These are phyloP conservation scores for Chloropsis hardwickii DNA, from an alignment of 2,113 vertebrate species.

Conservation along the genomic window DNA sequence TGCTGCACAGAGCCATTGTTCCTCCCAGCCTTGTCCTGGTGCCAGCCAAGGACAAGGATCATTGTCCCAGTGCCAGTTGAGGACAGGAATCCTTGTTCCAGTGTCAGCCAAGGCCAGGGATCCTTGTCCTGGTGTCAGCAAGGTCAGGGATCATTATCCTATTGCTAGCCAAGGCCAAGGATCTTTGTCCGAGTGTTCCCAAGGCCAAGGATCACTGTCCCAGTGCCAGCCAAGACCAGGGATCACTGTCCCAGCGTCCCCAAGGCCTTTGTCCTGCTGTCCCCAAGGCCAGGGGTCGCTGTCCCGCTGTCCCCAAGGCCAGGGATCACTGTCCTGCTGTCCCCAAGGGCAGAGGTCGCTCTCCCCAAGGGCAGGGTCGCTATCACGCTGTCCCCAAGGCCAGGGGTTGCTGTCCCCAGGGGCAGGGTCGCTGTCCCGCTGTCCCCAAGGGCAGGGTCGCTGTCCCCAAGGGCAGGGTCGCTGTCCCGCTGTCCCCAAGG, in stretches of 20 bases:
- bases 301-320: not conserved
- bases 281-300: not conserved
- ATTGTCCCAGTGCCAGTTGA: not conserved
- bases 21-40: not conserved
- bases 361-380: not conserved
- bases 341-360: not conserved
- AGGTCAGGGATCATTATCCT: not conserved
- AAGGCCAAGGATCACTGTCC: not conserved
- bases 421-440: not conserved
- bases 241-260: not conserved
- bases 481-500: not conserved
- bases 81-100: not conserved
- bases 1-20: not conserved
- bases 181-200: not conserved
- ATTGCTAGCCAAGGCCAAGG: not conserved
- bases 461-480: not conserved
- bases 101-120: not conserved
- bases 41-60: not conserved
- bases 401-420: not conserved
- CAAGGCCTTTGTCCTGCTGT: not conserved
- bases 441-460: not conserved
- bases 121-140: rapidly evolving
- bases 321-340: not conserved
- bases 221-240: no score
- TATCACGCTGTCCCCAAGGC: not conserved